A percentile compares a stretch with the other conserved stretches of the same genome.
These are phyloP conservation scores for Chironomus tentans DNA, from an alignment of 2,888 invertebrate genomes.

Conservation along the genomic window DNA sequence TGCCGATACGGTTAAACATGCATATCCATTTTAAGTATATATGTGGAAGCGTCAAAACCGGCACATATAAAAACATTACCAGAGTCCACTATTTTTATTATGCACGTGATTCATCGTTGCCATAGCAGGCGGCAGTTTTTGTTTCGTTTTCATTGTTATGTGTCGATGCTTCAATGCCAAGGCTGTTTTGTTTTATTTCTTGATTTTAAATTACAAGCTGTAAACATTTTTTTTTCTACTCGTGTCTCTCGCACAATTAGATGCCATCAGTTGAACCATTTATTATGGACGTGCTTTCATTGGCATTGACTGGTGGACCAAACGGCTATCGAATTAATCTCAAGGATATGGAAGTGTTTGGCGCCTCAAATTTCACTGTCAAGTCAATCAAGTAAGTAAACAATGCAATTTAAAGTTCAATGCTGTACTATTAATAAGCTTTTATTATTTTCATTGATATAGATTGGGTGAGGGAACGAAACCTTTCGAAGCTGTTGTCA, in stretches of 20 bases:
- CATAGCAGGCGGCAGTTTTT: too few species aligned
- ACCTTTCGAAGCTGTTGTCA: slow-evolving; percentile 55
- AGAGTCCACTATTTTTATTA: too few species aligned
- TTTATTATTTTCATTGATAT: slow-evolving; percentile 1
- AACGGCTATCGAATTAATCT: slow-evolving; percentile 52
- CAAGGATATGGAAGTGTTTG: slow-evolving; percentile 51
- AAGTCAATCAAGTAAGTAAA: slow-evolving; percentile 47
- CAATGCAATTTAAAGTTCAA: neutral
- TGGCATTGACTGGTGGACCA: slow-evolving; percentile 48
- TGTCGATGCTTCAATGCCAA: neutral
- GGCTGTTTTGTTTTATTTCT: neutral
- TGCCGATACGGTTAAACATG: too few species aligned
- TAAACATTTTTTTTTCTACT: neutral
- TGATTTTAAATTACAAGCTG: slow-evolving; percentile 6
- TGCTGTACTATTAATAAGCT: neutral
- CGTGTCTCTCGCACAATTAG: slow-evolving; percentile 30
- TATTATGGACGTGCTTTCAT: slow-evolving; percentile 50
- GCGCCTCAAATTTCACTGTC: slow-evolving; percentile 54
- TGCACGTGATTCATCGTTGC: too few species aligned
- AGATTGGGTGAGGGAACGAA: slow-evolving; percentile 50
- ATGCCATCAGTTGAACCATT: slow-evolving; percentile 60
- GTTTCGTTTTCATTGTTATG: neutral
- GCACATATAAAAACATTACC: too few species aligned
- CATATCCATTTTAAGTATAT: too few species aligned
- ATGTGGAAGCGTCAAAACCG: too few species aligned